A percentile compares a stretch with the other conserved stretches of the same genome.
These are phyloP conservation scores for Cryptotermes secundus DNA, from an alignment of 1,140 invertebrate genomes.

Conservation along the genomic window DNA sequence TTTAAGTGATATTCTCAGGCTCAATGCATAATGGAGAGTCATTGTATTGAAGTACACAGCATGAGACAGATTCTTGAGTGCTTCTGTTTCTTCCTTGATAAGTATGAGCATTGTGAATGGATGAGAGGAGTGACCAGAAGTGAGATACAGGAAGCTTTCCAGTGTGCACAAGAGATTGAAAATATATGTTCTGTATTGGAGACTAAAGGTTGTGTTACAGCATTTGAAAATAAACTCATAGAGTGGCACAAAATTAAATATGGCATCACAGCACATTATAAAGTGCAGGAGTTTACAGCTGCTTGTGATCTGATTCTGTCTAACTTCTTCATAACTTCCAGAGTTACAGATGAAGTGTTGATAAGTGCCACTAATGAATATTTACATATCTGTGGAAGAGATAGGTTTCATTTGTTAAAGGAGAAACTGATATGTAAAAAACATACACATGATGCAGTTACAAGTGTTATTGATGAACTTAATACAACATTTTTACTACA, in stretches of 20 bases:
- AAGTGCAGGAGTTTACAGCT: background rate
- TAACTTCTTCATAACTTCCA: background rate
- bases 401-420: conserved; percentile 44
- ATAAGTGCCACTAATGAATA: conserved; percentile 37
- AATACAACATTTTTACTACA: conserved; percentile 44
- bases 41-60: conserved; percentile 42
- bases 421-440: conserved; percentile 37
- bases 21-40: conserved; percentile 37
- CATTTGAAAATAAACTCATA: conserved; percentile 42
- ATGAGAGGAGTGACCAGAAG: conserved; percentile 46
- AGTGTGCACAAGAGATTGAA: conserved; percentile 51
- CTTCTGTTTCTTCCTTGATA: conserved; percentile 50
- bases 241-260: conserved; percentile 42
- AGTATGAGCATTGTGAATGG: conserved; percentile 50
- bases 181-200: conserved; percentile 48
- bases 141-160: conserved; percentile 53
- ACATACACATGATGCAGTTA: conserved; percentile 40
- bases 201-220: conserved; percentile 33
- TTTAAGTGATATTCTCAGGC: conserved; percentile 25
- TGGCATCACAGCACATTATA: conserved; percentile 37
- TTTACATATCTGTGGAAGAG: conserved; percentile 39
- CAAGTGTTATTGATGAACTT: conserved; percentile 44
- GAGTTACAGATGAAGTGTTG: background rate
- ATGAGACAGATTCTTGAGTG: conserved; percentile 47
- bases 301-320: conserved; percentile 23